Percentiles rank a stretch among this genome's conserved stretches.
Conservation (phyloP, 2,797 vertebrate genomes). For the Rhyacichthys aspro region DNA sequence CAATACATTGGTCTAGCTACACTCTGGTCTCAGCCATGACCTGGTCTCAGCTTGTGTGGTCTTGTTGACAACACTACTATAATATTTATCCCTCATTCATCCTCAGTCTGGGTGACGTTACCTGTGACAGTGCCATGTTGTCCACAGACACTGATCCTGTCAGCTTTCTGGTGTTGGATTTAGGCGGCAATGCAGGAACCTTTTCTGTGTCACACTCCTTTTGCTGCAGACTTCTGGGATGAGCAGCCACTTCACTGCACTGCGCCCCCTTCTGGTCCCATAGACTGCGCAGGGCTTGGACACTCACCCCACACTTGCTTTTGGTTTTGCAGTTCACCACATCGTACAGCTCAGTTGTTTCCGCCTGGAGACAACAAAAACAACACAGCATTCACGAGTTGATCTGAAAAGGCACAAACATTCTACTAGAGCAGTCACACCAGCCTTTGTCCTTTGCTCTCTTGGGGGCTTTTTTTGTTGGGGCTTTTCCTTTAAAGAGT, state of each 20-base stretch:
- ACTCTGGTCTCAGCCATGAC: too few species aligned
- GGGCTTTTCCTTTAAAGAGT: too few species aligned
- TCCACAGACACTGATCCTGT: conserved; percentile 51
- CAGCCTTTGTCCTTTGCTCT: too few species aligned
- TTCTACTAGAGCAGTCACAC: too few species aligned
- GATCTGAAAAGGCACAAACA: too few species aligned
- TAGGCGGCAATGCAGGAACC: conserved; percentile 49
- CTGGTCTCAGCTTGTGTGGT: too few species aligned
- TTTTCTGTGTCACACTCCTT: neutral
- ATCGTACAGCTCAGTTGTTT: conserved; percentile 74
- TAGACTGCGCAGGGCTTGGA: conserved; percentile 64
- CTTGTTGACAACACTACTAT: too few species aligned
- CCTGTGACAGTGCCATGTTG: conserved; percentile 42
- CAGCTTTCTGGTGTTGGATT: conserved; percentile 59
- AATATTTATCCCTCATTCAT: neutral
- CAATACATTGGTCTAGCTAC: too few species aligned
- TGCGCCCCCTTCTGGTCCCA: conserved; percentile 57
- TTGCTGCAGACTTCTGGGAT: conserved; percentile 14
- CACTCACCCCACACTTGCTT: conserved; percentile 51
- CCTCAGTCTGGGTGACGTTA: neutral
- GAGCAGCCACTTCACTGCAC: rapidly evolving
- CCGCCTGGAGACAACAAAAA: conserved; percentile 48
- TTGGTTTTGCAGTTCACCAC: conserved; percentile 59
- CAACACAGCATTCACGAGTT: neutral
- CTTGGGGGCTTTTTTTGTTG: too few species aligned